Evolutionary conservation across 2,888 invertebrate species (phyloP), one percentile per base, ranked within the genome.

Genomic region (Nemotelus nigrinus): DNA sequence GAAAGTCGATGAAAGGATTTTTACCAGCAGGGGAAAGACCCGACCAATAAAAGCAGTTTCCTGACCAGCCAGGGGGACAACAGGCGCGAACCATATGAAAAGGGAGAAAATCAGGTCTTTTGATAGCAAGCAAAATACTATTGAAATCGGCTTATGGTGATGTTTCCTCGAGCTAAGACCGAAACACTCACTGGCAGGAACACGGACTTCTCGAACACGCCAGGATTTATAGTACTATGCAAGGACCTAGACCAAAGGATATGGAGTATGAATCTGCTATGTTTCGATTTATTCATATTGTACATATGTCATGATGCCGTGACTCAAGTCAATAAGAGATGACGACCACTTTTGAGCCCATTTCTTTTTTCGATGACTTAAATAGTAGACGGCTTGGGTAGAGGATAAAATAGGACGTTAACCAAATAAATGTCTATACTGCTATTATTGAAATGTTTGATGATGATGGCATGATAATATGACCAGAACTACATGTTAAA

Each of bases 241-340:
- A 70, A 53, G 70, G 70, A 55, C 55, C 50, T 64, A 53, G 43
- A 39, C 25, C 25, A 25, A 43, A 41, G 48, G 10, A 48, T 48
- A 25, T 25, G 25, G 25, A 25, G 25, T 25, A 25, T 25, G 25
- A 25, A 25, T 25, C 25, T 25, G 25, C 25, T 25, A 25, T 25
- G 25, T 25, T 25, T 25, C 25, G 25, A 25, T 25, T 25, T 25
- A 25, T 25, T 25, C 25, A 25, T 25, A 25, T 25, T 25, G 25
- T 25, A 25, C 25, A 25, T 25, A 25, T 25, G 25, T 25, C 25
- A 25, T 25, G 72, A 74, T 78, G 76, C 64, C 78, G 78, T 78
- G 78, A 78, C 78, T 78, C 65, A 57, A 50, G 76, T 70, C 78
- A 78, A 78, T 78, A 78, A 78, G 65, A 76, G 70, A 45, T n/a